These are phyloP conservation scores for Podocnemis expansa DNA, from an alignment of 2,113 vertebrate genomes.

Conservation along the genomic window DNA sequence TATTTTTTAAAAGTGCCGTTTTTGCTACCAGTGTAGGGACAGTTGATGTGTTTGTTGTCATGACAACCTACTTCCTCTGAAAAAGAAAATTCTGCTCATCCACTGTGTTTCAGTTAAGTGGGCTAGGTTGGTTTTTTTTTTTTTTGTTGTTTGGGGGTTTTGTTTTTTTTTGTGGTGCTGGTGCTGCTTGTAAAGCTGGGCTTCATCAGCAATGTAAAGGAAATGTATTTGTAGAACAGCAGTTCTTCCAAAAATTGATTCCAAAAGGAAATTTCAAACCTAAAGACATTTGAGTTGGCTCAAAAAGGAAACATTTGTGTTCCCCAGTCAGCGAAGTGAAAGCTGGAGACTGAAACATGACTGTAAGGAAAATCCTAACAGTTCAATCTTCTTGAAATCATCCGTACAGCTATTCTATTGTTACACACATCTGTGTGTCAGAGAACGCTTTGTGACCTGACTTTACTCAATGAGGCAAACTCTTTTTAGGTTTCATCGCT, in stretches of 20 bases:
- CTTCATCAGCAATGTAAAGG: background rate
- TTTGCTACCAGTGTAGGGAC: background rate
- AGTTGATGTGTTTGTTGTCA: background rate
- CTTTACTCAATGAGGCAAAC: background rate
- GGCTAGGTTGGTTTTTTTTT: too few species aligned
- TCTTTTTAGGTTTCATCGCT: background rate
- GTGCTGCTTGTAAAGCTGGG: constrained; percentile 51
- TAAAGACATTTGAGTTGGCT: background rate
- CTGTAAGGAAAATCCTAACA: background rate
- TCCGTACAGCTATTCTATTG: background rate
- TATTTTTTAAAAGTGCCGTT: background rate
- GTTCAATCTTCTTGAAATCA: background rate
- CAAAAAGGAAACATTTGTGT: background rate
- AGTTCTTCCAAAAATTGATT: background rate
- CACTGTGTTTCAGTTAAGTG: background rate
- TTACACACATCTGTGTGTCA: background rate
- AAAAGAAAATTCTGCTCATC: background rate
- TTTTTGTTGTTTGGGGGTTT: too few species aligned
- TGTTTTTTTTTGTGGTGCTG: background rate
- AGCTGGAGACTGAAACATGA: background rate
- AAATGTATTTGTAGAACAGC: background rate
- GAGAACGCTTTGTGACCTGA: background rate
- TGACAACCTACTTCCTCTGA: background rate
- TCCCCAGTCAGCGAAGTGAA: background rate
- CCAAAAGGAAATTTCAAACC: background rate